Conservation (phyloP, 64 coral and sea anemone species). For the Pocillopora damicornis region DNA sequence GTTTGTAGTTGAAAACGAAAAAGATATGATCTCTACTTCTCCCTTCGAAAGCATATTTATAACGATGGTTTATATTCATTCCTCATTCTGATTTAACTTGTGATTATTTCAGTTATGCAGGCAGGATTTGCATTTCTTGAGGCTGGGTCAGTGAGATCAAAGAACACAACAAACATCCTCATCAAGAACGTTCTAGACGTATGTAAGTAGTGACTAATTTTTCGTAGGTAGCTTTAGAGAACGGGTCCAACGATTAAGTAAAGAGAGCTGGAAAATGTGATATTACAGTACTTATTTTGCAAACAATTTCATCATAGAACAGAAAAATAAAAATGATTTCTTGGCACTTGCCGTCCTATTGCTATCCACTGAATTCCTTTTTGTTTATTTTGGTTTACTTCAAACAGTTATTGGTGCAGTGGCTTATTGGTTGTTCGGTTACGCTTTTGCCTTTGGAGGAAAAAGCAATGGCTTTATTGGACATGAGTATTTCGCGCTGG, state of each 20-base stretch:
- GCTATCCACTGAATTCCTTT: no score
- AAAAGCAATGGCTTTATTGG: slow-evolving; percentile 66
- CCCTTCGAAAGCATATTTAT: no score
- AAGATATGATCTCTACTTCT: no score
- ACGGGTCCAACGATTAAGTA: no score
- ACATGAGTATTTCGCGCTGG: slow-evolving; percentile 44
- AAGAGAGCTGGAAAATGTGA: no score
- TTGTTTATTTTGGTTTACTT: not conserved
- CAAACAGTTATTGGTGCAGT: slow-evolving; percentile 54
- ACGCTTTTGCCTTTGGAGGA: slow-evolving; percentile 58
- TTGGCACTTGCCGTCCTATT: no score
- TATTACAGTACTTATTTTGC: no score
- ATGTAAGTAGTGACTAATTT: slow-evolving; percentile 51
- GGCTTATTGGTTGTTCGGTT: slow-evolving; percentile 66
- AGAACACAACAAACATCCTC: slow-evolving; percentile 75
- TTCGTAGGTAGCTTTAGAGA: no score
- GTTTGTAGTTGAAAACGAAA: no score
- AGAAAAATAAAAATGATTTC: no score
- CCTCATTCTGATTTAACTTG: not conserved
- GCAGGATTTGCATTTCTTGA: slow-evolving; percentile 70
- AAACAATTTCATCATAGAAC: no score
- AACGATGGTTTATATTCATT: no score
- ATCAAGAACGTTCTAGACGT: slow-evolving; percentile 71
- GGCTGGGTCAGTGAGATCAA: slow-evolving; percentile 73
- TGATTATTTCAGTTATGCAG: slow-evolving; percentile 54